These are phyloP conservation scores for Nycticorax nycticorax DNA, from an alignment of 2,113 vertebrate species.

Conservation along the genomic window DNA sequence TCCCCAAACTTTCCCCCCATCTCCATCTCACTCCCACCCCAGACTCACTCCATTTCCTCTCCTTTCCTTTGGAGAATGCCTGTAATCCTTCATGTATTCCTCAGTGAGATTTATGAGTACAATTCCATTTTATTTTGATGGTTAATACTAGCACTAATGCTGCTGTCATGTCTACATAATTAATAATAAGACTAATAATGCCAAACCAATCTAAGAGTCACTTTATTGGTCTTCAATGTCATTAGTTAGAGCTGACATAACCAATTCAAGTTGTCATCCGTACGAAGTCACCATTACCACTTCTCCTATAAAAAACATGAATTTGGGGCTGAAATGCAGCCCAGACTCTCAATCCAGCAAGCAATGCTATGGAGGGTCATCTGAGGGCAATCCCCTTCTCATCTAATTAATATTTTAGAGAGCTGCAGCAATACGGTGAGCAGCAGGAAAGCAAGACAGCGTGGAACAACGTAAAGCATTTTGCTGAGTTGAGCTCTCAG, in stretches of 20 bases:
- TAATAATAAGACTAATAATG: constrained; percentile 54
- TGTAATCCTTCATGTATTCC: constrained; percentile 8
- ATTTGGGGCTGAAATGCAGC: not conserved
- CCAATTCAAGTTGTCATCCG: constrained; percentile 8
- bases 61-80: not conserved
- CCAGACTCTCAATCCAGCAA: not conserved
- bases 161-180: constrained; percentile 53
- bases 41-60: not conserved
- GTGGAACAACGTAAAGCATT: not conserved
- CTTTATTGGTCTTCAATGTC: constrained; percentile 27
- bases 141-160: constrained; percentile 45
- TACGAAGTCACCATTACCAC: not conserved
- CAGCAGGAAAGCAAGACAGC: not conserved
- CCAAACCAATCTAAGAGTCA: constrained; percentile 38
- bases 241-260: constrained; percentile 52
- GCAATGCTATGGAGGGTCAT: not conserved
- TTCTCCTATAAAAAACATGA: not conserved
- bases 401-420: not conserved
- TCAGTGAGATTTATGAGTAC: constrained; percentile 50
- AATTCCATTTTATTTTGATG: constrained; percentile 58
- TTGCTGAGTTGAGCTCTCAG: not conserved
- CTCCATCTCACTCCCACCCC: not conserved
- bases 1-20: not conserved
- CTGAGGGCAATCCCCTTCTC: not conserved
- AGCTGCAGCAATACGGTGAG: not conserved